Evolutionary conservation across 2,888 invertebrate genomes (phyloP), one percentile per base, ranked within the genome.

Genomic region (Lymantria monacha): DNA sequence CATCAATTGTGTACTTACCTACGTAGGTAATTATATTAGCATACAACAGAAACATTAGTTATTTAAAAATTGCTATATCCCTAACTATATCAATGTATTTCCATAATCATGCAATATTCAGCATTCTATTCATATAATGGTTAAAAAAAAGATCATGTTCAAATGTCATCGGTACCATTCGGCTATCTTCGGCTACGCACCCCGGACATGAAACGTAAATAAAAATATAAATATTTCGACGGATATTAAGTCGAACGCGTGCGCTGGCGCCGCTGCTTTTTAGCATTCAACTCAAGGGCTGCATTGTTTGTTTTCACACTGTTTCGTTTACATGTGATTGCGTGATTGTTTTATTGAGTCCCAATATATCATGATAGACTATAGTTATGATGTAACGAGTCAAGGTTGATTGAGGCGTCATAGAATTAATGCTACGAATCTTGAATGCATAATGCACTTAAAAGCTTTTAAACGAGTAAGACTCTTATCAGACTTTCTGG

Each of bases 281-380:
- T 84, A 83, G 71, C 80, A 87, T 87, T 87, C 87, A 79, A 79
- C 82, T 78, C 82, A 63, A 69, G 79, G 75, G 70, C 77, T 66
- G 42, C 61, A 65, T 74, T 83, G 82, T 85, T 84, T 85, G 84
- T 87, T 86, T 85, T 85, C 81, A 83, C 79, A 76, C 76, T 66
- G 70, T 56, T 60, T 57, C 57, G 66, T 63, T 53, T 70, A 70
- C 57, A 67, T 66, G 65, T 68, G 54, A 61, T 76, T 66, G 72
- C 86, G 85, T 87, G 87, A 87, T 77, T 71, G 76, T 81, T 80
- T 85, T 89, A 81, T 83, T 81, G 76, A 87, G 72, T 81, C 51
- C 52, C 55, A 37, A 59, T 66, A 62, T 54, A 61, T 53, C 51
- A 58, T 60, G 49, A 59, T 48, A 51, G 69, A 67, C 74, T 72